phyloP scores from a whole-genome alignment of 2,888 invertebrate genomes.

The Orchesellides sinensis region DNA sequence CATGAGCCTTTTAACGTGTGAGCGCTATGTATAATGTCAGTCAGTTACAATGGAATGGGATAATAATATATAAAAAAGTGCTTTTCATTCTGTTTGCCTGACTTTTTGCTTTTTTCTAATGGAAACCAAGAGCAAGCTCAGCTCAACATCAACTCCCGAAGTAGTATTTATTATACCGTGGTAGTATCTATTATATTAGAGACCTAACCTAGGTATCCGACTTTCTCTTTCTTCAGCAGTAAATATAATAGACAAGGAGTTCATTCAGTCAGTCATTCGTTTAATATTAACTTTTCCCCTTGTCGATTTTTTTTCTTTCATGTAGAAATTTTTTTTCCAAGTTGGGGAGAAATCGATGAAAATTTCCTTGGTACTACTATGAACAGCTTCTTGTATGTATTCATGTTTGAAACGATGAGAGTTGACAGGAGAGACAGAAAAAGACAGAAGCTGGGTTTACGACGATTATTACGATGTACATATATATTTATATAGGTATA shows the following conservation, averaged over 20 bases:
- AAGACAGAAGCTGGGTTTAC: not conserved
- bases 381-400: conserved; percentile 10
- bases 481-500: too few species aligned
- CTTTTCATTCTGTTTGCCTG: not conserved
- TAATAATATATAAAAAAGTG: not conserved
- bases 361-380: not conserved
- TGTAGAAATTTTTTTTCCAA: too few species aligned
- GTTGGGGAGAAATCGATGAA: conserved; percentile 32
- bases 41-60: not conserved
- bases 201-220: too few species aligned
- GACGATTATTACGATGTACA: not conserved
- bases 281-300: conserved; percentile 48
- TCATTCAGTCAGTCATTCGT: conserved; percentile 28
- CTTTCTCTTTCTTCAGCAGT: not conserved
- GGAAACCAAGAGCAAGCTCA: not conserved
- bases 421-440: conserved; percentile 7
- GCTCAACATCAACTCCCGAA: not conserved
- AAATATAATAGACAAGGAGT: not conserved
- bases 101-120: not conserved
- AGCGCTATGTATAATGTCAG: not conserved
- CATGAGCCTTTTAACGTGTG: not conserved
- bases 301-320: not conserved
- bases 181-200: too few species aligned
- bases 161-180: not conserved
- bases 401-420: conserved; percentile 11